A percentile compares a stretch with the other conserved stretches of the same genome.
These are phyloP conservation scores for Rhopalosiphum padi DNA, from an alignment of 1,140 invertebrate species.

Conservation along the genomic window DNA sequence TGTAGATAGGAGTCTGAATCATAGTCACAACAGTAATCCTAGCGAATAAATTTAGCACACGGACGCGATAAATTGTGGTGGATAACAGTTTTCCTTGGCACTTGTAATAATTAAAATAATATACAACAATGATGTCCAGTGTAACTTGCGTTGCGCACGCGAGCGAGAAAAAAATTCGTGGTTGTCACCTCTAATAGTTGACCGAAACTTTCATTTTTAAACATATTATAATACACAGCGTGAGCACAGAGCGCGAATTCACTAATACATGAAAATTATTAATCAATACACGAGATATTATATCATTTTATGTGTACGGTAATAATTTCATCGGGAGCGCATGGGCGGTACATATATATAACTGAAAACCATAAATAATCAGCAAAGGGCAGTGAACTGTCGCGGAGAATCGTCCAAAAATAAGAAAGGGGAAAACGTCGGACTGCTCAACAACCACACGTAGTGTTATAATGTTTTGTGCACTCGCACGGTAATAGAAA, in stretches of 20 bases:
- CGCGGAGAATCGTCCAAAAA: slow-evolving; percentile 15
- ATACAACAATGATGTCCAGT: background rate
- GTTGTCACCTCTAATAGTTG: too few relatives aligned
- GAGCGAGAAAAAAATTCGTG: background rate
- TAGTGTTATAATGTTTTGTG: background rate
- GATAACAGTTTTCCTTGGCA: background rate
- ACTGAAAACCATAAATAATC: slow-evolving; percentile 2
- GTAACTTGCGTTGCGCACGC: background rate
- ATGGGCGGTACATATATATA: background rate
- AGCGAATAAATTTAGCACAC: background rate
- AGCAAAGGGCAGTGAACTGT: slow-evolving; percentile 21
- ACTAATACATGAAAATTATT: background rate
- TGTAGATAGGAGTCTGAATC: background rate
- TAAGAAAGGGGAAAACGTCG: background rate
- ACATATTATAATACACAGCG: background rate
- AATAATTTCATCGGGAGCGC: background rate
- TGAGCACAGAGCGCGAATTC: background rate
- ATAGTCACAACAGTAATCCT: background rate
- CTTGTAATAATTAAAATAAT: background rate
- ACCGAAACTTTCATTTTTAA: background rate
- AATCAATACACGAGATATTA: background rate
- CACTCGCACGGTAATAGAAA: background rate
- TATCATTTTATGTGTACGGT: background rate
- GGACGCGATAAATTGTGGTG: background rate
- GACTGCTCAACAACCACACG: background rate